phyloP scores from a whole-genome alignment of 2,888 invertebrate genomes.

The Monopis laevigella region DNA sequence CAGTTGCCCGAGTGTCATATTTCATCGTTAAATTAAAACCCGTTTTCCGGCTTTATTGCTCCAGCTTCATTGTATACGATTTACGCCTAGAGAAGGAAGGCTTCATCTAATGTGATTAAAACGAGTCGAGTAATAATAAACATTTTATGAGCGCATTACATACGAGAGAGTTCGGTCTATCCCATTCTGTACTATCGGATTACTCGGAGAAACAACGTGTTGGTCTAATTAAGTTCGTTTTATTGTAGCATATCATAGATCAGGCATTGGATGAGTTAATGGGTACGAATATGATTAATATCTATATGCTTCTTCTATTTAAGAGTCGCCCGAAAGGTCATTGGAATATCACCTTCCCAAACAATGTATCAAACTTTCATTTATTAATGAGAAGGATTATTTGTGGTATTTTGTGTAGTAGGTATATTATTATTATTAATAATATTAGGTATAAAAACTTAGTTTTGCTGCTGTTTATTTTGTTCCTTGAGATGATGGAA shows the following conservation, averaged over 20 bases:
- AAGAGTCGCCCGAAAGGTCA: too few species aligned
- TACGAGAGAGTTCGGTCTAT: slow-evolving; percentile 21
- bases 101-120: slow-evolving; percentile 36
- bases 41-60: slow-evolving; percentile 29
- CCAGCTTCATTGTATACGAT: slow-evolving; percentile 26
- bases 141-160: slow-evolving; percentile 38
- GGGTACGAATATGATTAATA: slow-evolving; percentile 17
- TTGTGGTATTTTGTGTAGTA: too few species aligned
- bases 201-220: slow-evolving; percentile 8
- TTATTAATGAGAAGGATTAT: too few species aligned
- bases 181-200: slow-evolving; percentile 11
- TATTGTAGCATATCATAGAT: slow-evolving; percentile 19
- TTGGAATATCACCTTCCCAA: too few species aligned
- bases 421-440: too few species aligned
- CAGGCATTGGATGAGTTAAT: slow-evolving; percentile 33
- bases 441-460: too few species aligned
- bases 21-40: slow-evolving; percentile 34
- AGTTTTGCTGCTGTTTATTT: too few species aligned
- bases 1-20: slow-evolving; percentile 26
- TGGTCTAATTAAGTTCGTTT: slow-evolving; percentile 12
- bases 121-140: slow-evolving; percentile 36
- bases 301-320: too few species aligned
- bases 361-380: too few species aligned
- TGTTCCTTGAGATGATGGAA: too few species aligned
- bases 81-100: slow-evolving; percentile 21